Base-by-base conservation (phyloP, 2,113 vertebrate species). In the Neofelis nebulosa region DNA sequence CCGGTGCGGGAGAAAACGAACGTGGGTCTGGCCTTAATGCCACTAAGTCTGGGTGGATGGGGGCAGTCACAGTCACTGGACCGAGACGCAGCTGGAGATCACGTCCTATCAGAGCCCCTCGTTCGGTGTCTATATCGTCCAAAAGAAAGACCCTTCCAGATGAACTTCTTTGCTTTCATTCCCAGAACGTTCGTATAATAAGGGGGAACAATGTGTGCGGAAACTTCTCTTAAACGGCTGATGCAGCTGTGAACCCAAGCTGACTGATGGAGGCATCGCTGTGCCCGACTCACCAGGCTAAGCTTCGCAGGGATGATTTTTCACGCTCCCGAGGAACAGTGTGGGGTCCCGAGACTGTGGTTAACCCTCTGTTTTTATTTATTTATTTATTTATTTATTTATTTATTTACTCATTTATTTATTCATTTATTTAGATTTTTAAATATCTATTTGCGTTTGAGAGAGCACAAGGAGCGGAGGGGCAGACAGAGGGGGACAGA, bases 31-130 rank as follows among this genome's bases (percentile, higher is more conserved):
- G 16, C n/a, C 63, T 50, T n/a, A 33, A 33, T 73, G 29, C 15
- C 21, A 38, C 63, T 23, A 52, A 6, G 21, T 55, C 36, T 23
- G 33, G 29, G 21, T 9, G 1, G 16, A 29, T 52, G 52, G 36
- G 65, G 2, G 52, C 33, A 38, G 2, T 7, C 33, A 18, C 5
- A 0, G 6, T 31, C 33, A 27, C 7, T 0, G 48, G 6, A 33
- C 25, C 33, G 4, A 18, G 36, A 1, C 14, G 2, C 8, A 27
- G 29, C 23, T 90, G 41, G 6, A 2, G 38, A 27, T 12, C 19
- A 29, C 16, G 41, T 4, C 74, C 52, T 13, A 7, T 21, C 61
- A 25, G n/a, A n/a, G 36, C 23, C 19, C 6, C 11, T 81, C 16
- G 52, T 29, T 63, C 74, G 29, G 5, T 29, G 38, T 36, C 14